A percentile compares a stretch with the other conserved stretches of the same genome.
Conservation (phyloP, 1,140 invertebrate genomes). For the Aphaenogaster floridana region DNA sequence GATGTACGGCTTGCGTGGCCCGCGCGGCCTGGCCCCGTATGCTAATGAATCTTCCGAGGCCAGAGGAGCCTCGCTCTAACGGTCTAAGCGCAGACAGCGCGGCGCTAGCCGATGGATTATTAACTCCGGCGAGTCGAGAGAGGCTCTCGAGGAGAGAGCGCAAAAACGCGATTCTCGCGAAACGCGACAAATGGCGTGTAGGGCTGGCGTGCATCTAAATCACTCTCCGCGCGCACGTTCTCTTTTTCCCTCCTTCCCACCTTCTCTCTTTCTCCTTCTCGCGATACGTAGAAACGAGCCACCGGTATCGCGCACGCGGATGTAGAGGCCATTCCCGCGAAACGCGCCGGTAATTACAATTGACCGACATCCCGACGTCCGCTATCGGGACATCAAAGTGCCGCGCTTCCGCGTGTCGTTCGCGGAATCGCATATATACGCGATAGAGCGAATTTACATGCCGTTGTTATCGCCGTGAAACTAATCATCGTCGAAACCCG, state of each 20-base stretch:
- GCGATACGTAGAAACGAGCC: slow-evolving; percentile 40
- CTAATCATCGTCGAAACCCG: neutral
- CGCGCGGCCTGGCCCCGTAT: slow-evolving; percentile 41
- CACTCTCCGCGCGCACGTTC: slow-evolving; percentile 30
- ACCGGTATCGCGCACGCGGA: slow-evolving; percentile 20
- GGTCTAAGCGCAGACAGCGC: slow-evolving; percentile 4
- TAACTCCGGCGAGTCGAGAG: neutral
- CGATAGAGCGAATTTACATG: slow-evolving; percentile 24
- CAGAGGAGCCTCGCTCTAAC: slow-evolving; percentile 22
- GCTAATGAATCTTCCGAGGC: slow-evolving; percentile 59
- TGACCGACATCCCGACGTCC: slow-evolving; percentile 31
- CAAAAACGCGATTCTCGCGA: slow-evolving; percentile 41
- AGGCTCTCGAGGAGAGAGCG: slow-evolving; percentile 6
- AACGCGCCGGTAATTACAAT: slow-evolving; percentile 65
- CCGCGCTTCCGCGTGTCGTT: slow-evolving; percentile 33
- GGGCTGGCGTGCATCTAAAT: slow-evolving; percentile 49
- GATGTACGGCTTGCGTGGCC: slow-evolving; percentile 20
- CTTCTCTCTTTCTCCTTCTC: neutral
- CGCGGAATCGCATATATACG: neutral
- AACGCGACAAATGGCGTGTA: slow-evolving; percentile 25
- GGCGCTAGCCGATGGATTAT: slow-evolving; percentile 40
- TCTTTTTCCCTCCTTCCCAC: neutral
- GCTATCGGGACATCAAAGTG: slow-evolving; percentile 22
- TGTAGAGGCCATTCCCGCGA: slow-evolving; percentile 39
- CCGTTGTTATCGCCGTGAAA: slow-evolving; percentile 3